Evolutionary conservation across 2,113 vertebrate species (phyloP).

Genomic region (Sarotherodon lohbergeri): DNA sequence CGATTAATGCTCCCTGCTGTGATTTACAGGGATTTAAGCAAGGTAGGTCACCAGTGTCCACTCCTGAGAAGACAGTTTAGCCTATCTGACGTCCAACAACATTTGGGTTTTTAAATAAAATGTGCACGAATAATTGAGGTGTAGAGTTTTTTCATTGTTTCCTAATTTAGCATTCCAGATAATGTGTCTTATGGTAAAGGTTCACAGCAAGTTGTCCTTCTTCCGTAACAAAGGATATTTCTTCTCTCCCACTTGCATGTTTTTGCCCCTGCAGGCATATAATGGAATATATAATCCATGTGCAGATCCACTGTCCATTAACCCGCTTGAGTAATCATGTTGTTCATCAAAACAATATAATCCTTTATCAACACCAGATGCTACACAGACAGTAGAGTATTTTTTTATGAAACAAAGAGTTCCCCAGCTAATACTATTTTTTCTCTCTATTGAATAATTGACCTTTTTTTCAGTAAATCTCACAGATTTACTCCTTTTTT

Average conservation of each 20-base stretch:
- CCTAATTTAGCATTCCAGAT: not conserved
- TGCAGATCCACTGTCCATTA: constrained; percentile 35
- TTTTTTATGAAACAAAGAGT: not conserved
- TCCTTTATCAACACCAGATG: constrained; percentile 38
- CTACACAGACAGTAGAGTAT: not conserved
- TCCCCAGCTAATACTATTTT: not conserved
- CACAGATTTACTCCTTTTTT: not conserved
- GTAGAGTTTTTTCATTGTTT: not conserved
- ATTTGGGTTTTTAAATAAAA: not conserved
- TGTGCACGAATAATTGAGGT: not conserved
- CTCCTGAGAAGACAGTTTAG: not conserved
- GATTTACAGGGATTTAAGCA: not conserved
- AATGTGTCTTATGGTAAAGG: not conserved
- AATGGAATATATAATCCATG: constrained; percentile 12
- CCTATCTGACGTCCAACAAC: not conserved
- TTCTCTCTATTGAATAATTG: not conserved
- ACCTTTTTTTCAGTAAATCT: not conserved
- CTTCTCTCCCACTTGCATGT: not conserved
- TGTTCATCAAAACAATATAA: constrained; percentile 39
- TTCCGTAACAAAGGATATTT: constrained; percentile 16
- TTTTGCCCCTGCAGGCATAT: not conserved
- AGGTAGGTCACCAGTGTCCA: not conserved
- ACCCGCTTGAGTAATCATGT: constrained; percentile 8
- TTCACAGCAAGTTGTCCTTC: not conserved
- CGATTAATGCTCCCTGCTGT: not conserved